These are phyloP conservation scores for Drosophila nebulosa DNA, from an alignment of 1,140 invertebrate genomes.

Conservation along the genomic window DNA sequence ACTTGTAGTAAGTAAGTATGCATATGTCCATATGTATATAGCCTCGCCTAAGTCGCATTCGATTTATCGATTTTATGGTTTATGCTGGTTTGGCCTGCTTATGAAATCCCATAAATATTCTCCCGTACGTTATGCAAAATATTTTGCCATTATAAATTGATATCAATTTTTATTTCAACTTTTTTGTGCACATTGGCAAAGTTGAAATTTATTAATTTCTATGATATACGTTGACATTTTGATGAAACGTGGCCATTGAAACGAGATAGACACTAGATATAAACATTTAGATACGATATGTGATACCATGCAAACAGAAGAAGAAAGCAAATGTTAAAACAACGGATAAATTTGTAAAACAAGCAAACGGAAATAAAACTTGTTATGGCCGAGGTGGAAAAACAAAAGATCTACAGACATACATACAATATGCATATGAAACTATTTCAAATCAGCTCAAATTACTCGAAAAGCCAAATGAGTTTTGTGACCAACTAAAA, in stretches of 20 bases:
- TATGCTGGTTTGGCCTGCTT: not conserved
- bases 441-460: conserved; percentile 45
- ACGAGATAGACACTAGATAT: conserved; percentile 72
- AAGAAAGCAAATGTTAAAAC: conserved; percentile 45
- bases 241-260: conserved; percentile 76
- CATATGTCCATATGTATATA: not conserved
- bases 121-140: conserved; percentile 30
- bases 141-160: conserved; percentile 52
- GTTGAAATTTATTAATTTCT: conserved; percentile 75
- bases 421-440: conserved; percentile 28
- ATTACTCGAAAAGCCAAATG: conserved; percentile 40
- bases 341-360: conserved; percentile 66
- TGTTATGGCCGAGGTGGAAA: conserved; percentile 38
- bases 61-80: not conserved
- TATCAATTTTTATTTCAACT: conserved; percentile 28
- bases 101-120: conserved; percentile 31
- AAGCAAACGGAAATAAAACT: conserved; percentile 41
- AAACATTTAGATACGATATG: conserved; percentile 1
- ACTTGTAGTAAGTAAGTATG: not conserved
- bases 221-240: conserved; percentile 75
- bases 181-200: conserved; percentile 42
- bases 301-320: conserved; percentile 26
- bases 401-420: not conserved
- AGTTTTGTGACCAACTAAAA: conserved; percentile 5
- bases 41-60: not conserved